Base-by-base conservation (phyloP, 1,140 invertebrate species). In the Tachypleus tridentatus region DNA sequence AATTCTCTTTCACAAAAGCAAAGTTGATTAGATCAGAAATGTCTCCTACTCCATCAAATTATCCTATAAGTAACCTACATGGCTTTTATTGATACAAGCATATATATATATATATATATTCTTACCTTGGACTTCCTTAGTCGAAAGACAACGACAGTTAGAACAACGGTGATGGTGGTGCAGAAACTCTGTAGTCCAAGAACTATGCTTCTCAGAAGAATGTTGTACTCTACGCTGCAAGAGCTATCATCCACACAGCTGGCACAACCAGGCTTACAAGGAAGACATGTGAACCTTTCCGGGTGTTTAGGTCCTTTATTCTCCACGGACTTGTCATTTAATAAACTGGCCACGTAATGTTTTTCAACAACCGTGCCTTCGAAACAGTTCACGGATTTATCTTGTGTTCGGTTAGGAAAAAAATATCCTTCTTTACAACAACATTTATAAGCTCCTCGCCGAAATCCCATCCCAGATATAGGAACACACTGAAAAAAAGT, bases 391-490 rank as follows among this genome's bases (percentile, higher is more conserved):
- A 67, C 29, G 29, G 29, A 29, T 29, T 29, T 29, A 29, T 29
- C 29, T 29, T 29, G 29, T 29, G 29, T 29, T 29, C 29, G 29
- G 29, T 61, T 49, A 3, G 78, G 79, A 73, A 91, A 97, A 78
- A 93, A 97, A 78, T 87, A 97, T 0, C 93, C 93, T 64, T 85
- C 81, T 70, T 85, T 84, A 76, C 93, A 97, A 7, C 89, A 81
- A 75, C 93, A 97, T 73, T 87, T 85, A 80, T 98, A 98, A 65
- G 91, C 93, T 48, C 93, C 94, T 10, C 93, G 83, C 4, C 93
- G 83, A 77, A 98, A 97, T 65, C 93, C 93, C 49, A 93, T 78
- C 0, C 92, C 92, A 10, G 87, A 81, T 5, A 96, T 83, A 3
- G 89, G 84, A 4, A 89, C 85, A 75, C 94, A 98, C 94, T 97